Percentiles rank a stretch among this genome's conserved stretches.
These are phyloP conservation scores for Arothron firmamentum DNA, from an alignment of 2,113 vertebrate genomes.

Conservation along the genomic window DNA sequence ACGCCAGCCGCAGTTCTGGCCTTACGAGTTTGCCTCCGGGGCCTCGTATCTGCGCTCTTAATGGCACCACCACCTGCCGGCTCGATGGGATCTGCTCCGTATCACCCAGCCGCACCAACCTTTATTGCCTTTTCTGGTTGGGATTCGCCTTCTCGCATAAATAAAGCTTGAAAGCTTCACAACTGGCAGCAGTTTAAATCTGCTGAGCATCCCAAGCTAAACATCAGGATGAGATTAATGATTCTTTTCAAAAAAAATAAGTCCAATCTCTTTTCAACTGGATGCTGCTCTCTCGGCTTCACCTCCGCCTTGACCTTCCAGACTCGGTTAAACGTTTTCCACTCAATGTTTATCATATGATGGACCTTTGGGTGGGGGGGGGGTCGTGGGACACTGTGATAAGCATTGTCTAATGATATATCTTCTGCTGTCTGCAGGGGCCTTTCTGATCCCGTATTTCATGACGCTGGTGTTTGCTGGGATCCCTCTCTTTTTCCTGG, in stretches of 20 bases:
- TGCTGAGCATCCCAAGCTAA: too few relatives aligned
- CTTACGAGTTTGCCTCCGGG: not conserved
- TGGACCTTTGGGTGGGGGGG: too few relatives aligned
- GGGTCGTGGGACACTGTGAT: not conserved
- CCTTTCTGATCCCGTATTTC: conserved; percentile 89
- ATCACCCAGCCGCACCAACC: not conserved
- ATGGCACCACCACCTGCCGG: not conserved
- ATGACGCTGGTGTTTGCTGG: conserved; percentile 87
- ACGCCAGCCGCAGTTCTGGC: too few relatives aligned
- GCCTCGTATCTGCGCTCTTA: not conserved
- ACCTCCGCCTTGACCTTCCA: too few relatives aligned
- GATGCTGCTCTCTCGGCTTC: too few relatives aligned
- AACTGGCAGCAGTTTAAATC: not conserved
- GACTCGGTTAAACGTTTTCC: too few relatives aligned
- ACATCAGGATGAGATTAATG: too few relatives aligned
- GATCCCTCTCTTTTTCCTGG: conserved; percentile 87
- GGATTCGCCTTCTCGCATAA: not conserved
- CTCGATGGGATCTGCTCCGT: not conserved
- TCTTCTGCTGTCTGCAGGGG: conserved; percentile 67
- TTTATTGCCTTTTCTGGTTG: not conserved
- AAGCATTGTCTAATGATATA: not conserved
- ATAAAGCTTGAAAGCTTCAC: not conserved
- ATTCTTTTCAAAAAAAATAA: too few relatives aligned
- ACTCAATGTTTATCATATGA: too few relatives aligned
- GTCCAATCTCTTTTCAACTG: too few relatives aligned